These are phyloP conservation scores for Urocitellus parryii DNA, from an alignment of 2,113 vertebrate genomes.

Conservation along the genomic window DNA sequence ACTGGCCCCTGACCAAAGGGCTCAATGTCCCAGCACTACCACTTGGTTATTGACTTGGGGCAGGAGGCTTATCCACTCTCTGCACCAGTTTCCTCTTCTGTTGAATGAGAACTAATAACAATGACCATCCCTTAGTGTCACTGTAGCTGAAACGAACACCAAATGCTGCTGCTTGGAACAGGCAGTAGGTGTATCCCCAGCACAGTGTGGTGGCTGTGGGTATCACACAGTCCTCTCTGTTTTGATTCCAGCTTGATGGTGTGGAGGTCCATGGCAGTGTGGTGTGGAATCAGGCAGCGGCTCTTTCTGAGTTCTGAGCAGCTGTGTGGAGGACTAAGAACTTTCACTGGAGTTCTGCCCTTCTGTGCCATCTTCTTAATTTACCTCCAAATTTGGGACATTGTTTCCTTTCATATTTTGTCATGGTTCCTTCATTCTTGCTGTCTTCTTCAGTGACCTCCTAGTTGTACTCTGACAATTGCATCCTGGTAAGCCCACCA, in stretches of 20 bases:
- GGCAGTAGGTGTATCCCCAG: too few relatives aligned
- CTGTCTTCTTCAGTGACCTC: not conserved
- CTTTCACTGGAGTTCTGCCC: not conserved
- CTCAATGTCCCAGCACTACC: too few relatives aligned
- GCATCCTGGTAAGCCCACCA: not conserved
- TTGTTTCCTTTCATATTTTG: not conserved
- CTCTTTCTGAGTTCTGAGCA: not conserved
- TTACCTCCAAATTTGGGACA: not conserved
- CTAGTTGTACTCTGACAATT: not conserved
- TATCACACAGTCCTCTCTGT: too few relatives aligned
- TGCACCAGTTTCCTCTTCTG: not conserved
- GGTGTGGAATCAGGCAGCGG: not conserved
- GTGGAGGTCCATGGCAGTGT: not conserved
- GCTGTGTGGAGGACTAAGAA: not conserved
- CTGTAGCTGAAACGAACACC: not conserved
- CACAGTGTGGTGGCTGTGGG: too few relatives aligned
- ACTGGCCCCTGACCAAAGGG: not conserved
- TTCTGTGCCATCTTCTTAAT: not conserved
- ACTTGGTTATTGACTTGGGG: too few relatives aligned
- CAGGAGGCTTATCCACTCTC: not conserved
- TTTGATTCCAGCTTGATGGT: not conserved
- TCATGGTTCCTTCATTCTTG: not conserved
- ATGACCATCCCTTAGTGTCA: not conserved
- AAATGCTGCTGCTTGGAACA: not conserved
- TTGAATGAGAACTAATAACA: not conserved